Evolutionary conservation across 2,113 vertebrate genomes (phyloP).

Genomic region (Protobothrops mucrosquamatus): DNA sequence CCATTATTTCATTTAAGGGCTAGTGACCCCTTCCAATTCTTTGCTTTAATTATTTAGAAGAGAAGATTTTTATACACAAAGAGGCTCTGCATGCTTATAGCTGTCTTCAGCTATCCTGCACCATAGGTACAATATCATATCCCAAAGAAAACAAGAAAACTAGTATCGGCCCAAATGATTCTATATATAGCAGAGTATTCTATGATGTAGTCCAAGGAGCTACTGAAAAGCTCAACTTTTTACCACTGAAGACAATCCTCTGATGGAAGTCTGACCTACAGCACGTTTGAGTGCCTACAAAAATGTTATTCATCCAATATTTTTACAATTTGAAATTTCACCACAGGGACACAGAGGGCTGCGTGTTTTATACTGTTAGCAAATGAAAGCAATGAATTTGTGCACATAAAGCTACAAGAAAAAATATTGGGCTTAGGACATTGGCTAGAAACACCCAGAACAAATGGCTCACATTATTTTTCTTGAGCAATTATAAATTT

Average conservation of each 20-base stretch:
- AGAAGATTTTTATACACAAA: background rate
- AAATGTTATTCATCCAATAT: background rate
- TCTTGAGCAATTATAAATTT: background rate
- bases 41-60: background rate
- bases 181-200: background rate
- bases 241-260: background rate
- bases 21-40: background rate
- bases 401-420: background rate
- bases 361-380: background rate
- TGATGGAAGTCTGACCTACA: background rate
- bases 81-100: background rate
- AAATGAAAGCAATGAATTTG: background rate
- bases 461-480: no score
- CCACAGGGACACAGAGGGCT: background rate
- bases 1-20: background rate
- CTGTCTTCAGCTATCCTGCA: background rate
- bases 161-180: background rate
- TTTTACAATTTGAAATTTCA: background rate
- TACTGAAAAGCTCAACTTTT: background rate
- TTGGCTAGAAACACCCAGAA: background rate
- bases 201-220: background rate
- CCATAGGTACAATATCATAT: background rate
- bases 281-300: background rate
- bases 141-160: background rate
- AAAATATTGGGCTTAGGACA: background rate